phyloP scores from a whole-genome alignment of 2,797 vertebrate species.

The Eidolon dupreanum region DNA sequence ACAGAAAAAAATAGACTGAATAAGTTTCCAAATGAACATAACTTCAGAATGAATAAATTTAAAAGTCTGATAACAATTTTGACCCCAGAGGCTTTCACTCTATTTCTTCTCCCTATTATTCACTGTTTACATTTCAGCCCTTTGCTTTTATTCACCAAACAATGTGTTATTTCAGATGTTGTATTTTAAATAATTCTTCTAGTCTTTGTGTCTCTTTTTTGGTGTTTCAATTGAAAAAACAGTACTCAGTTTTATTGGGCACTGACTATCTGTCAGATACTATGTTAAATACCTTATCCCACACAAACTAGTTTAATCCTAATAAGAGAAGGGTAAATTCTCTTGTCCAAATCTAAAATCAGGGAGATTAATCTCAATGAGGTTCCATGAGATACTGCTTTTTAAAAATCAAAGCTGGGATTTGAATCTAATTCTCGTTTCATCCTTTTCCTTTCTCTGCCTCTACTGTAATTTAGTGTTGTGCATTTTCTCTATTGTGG shows the following conservation, averaged over 20 bases:
- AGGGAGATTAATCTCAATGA: neutral
- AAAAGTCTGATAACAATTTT: neutral
- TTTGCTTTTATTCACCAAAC: neutral
- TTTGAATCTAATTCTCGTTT: neutral
- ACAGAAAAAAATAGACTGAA: neutral
- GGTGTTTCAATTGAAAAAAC: neutral
- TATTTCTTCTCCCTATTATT: neutral
- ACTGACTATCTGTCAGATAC: neutral
- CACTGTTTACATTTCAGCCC: neutral
- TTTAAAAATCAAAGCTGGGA: neutral
- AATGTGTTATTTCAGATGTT: neutral
- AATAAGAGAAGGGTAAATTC: neutral
- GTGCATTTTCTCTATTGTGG: neutral
- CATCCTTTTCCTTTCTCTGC: neutral
- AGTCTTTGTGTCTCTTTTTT: neutral
- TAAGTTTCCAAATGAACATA: neutral
- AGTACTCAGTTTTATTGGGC: neutral
- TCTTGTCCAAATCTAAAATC: neutral
- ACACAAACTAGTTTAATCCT: neutral
- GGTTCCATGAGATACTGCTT: neutral
- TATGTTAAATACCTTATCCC: neutral
- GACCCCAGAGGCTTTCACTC: neutral
- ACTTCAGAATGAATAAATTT: neutral
- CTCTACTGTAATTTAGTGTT: neutral
- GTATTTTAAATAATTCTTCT: neutral